Conservation (phyloP, 2,113 vertebrate genomes). For the Ptyas mucosa region DNA sequence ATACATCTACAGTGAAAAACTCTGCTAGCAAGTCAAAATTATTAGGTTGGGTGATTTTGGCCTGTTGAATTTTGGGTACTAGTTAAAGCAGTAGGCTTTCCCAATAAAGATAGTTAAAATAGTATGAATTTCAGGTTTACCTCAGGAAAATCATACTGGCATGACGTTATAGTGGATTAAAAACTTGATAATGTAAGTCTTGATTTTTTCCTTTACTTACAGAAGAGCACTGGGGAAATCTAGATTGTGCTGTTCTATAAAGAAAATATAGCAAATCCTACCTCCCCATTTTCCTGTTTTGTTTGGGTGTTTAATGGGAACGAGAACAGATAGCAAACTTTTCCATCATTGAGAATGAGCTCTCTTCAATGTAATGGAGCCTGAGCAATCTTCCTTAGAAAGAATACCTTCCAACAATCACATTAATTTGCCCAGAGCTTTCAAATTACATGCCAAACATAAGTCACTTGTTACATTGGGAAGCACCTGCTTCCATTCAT, state of each 20-base stretch:
- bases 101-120: background rate
- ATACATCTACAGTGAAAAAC: background rate
- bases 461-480: background rate
- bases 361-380: background rate
- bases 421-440: background rate
- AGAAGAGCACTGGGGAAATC: background rate
- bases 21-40: background rate
- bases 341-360: background rate
- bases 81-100: background rate
- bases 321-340: background rate
- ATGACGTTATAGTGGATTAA: background rate
- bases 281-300: no score
- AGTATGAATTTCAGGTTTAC: background rate
- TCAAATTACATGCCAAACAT: background rate
- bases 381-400: background rate
- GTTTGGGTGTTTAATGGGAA: background rate
- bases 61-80: background rate
- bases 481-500: background rate
- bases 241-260: background rate
- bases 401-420: background rate
- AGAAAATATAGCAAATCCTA: background rate
- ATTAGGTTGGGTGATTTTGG: background rate
- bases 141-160: fast-evolving
- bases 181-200: background rate
- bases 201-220: background rate